phyloP scores from a whole-genome alignment of 1,140 invertebrate genomes.

The Papilio dardanus region DNA sequence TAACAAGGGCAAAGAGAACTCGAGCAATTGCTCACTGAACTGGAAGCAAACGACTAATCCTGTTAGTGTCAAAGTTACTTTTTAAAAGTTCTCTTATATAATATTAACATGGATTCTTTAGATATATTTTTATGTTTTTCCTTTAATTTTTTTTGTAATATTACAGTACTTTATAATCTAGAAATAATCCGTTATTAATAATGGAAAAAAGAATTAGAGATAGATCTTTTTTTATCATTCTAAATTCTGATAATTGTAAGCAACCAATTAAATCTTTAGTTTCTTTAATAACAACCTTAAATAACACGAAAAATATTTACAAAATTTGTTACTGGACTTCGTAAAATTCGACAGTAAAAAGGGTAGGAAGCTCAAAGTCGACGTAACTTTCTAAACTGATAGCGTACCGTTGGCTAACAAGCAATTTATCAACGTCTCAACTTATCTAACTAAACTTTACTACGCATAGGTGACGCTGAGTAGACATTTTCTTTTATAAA shows the following conservation, averaged over 20 bases:
- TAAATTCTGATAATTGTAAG: no score
- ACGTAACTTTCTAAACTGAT: constrained; percentile 19
- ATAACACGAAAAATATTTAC: no score
- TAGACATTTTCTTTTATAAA: no score
- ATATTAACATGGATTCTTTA: not conserved
- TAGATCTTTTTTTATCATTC: no score
- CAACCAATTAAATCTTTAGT: no score
- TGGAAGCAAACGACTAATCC: constrained; percentile 21
- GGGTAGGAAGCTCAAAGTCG: not conserved
- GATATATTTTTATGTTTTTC: no score
- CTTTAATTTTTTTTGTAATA: no score
- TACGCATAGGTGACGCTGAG: constrained; percentile 24
- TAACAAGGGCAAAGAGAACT: constrained; percentile 9
- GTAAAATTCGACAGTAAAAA: constrained; percentile 8
- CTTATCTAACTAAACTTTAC: constrained; percentile 28
- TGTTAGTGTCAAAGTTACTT: constrained; percentile 6
- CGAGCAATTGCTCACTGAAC: constrained; percentile 15
- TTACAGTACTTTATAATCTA: no score
- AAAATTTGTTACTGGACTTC: not conserved
- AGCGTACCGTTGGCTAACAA: constrained; percentile 15
- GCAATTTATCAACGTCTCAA: constrained; percentile 31
- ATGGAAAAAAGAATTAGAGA: no score
- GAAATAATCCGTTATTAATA: no score
- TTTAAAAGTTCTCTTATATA: constrained; percentile 10
- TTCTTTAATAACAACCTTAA: no score